Conservation (phyloP, 2,113 vertebrate species). For the Anarhynchus alexandrinus region DNA sequence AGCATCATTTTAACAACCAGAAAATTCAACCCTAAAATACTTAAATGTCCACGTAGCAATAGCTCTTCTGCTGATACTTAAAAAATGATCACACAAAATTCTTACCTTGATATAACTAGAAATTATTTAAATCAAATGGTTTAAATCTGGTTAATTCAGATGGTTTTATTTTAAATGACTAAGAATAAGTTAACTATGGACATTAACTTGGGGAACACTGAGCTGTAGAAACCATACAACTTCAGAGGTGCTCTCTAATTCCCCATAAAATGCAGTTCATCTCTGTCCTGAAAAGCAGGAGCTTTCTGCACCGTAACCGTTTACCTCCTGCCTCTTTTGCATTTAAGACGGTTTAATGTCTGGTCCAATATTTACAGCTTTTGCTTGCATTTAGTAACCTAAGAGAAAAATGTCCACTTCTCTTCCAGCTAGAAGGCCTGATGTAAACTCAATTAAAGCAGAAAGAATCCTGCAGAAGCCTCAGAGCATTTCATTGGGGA, state of each 20-base stretch:
- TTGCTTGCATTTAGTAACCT: background rate
- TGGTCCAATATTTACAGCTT: background rate
- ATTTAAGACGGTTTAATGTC: background rate
- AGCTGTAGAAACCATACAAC: background rate
- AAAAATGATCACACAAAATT: background rate
- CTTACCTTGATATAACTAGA: background rate
- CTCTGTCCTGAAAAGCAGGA: background rate
- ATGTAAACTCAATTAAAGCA: background rate
- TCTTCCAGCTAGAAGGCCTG: background rate
- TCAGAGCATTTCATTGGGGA: background rate
- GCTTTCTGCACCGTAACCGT: background rate
- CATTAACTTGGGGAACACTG: background rate
- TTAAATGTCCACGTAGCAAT: background rate
- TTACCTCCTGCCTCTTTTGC: background rate
- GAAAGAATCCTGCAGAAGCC: background rate
- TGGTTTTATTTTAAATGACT: background rate
- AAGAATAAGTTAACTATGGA: background rate
- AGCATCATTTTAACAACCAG: background rate
- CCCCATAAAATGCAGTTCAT: background rate
- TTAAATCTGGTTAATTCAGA: too few species aligned
- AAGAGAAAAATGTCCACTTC: background rate
- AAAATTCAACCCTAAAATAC: background rate
- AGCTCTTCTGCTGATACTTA: background rate
- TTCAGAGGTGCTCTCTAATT: background rate
- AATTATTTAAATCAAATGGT: background rate